Base-by-base conservation (phyloP, 2,888 invertebrate genomes). In the Zygothrica quintamaculata region DNA sequence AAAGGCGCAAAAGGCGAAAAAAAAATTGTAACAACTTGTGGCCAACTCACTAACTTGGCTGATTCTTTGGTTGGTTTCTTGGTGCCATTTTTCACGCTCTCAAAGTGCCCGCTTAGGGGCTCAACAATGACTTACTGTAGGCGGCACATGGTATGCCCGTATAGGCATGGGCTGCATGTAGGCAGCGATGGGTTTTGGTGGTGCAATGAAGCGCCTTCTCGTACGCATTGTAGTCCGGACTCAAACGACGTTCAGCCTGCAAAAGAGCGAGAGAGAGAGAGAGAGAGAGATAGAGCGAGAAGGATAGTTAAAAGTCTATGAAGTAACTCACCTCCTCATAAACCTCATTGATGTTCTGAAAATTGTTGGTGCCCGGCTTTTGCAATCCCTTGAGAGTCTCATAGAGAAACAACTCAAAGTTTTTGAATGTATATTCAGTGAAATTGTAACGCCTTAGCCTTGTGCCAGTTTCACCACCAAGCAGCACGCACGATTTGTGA, bases 101-200 rank as follows among this genome's bases (percentile, higher is more conserved):
- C 53, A 50, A 33, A 64, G 61, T 57, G 55, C 56, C n/a, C 56
- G 76, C 61, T 76, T 57, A 42, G 47, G 47, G 26, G 47, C 34
- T 48, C 31, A 12, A 33, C 42, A 33, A 16, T 13, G 48, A 94
- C 96, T 95, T 92, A 96, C 96, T 93, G 90, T 96, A 96, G 34
- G 96, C 96, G 33, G 96, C 96, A 90, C 96, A 96, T 1, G 97
- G 97, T 53, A 97, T 91, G 15, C 91, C 91, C 1, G 97, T 97
- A 88, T 97, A 97, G 18, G 97, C 97, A 90, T 97, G 97, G 7
- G 97, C 95, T 1, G 97, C 97, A 89, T 98, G 97, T 89, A 95
- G 95, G 91, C 98, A 98, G 74, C 97, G 93, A 89, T 97, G 96
- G 1, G 97, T 97, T 87, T 95, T 95, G 75, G 95, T 95, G 9